phyloP scores from a whole-genome alignment of 2,888 invertebrate species.

The Hypselothyrea guttata region DNA sequence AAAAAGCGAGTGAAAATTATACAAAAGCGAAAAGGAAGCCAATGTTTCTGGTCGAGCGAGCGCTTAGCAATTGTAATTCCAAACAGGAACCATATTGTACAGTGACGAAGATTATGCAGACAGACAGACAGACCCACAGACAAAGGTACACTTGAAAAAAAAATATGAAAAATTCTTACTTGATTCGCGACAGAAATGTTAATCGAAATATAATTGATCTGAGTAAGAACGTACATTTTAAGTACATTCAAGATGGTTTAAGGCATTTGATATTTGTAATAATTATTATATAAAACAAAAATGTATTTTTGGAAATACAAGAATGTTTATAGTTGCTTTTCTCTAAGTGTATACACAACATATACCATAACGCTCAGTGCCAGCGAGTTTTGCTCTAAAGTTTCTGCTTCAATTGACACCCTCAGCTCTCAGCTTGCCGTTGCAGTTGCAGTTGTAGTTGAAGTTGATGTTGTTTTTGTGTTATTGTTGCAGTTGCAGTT shows the following conservation, averaged over 20 bases:
- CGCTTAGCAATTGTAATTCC: conserved; percentile 67
- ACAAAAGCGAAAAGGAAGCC: conserved; percentile 65
- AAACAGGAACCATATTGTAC: conserved; percentile 74
- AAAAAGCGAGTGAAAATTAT: conserved; percentile 17
- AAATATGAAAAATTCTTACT: no score
- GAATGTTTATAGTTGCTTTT: no score
- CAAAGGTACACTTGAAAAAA: no score
- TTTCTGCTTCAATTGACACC: conserved; percentile 77
- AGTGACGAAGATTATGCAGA: conserved; percentile 12
- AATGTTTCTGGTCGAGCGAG: conserved; percentile 71
- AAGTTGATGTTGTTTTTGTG: conserved; percentile 29
- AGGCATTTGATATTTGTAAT: no score
- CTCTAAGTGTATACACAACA: no score
- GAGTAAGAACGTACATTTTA: no score
- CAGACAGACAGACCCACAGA: conserved; percentile 16
- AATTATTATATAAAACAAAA: no score
- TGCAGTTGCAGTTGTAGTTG: conserved; percentile 37
- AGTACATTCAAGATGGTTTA: no score
- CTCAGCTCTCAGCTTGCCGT: conserved; percentile 48
- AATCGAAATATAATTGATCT: no score
- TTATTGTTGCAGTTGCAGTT: conserved; percentile 33
- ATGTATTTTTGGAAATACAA: no score
- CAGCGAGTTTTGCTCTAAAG: conserved; percentile 25
- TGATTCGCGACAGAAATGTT: no score
- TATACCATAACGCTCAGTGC: conserved; percentile 1